Conservation (phyloP, 2,113 vertebrate genomes). For the Sinocyclocheilus anophthalmus region DNA sequence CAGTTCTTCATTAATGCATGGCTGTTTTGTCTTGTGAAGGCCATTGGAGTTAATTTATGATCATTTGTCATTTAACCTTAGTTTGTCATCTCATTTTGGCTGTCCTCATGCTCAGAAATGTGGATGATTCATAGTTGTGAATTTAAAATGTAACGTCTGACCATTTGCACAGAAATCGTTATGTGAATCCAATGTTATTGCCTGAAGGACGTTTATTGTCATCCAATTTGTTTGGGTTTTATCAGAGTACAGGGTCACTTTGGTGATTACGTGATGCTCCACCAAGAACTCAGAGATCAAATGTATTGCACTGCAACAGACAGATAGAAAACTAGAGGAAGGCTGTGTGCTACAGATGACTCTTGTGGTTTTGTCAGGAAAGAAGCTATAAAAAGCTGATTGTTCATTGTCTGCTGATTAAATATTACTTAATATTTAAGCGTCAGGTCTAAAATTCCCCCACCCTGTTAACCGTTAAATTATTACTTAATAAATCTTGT, state of each 20-base stretch:
- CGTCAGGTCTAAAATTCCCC: not conserved
- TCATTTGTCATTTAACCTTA: too few relatives aligned
- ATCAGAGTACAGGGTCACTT: conserved; percentile 25
- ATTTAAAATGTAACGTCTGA: not conserved
- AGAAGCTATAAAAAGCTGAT: not conserved
- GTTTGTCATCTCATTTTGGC: not conserved
- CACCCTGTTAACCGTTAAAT: not conserved
- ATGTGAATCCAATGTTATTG: conserved; percentile 12
- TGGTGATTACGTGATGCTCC: not conserved
- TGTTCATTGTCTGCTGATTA: not conserved
- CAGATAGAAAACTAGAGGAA: not conserved
- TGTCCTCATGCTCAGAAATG: conserved; percentile 13
- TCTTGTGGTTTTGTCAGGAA: conserved; percentile 22
- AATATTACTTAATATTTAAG: not conserved
- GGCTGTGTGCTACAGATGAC: not conserved
- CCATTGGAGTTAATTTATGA: too few relatives aligned
- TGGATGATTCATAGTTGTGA: conserved; percentile 16
- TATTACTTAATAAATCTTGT: too few relatives aligned
- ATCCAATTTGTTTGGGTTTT: conserved; percentile 26
- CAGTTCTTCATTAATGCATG: too few relatives aligned
- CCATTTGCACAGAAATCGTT: not conserved
- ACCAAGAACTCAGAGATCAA: not conserved
- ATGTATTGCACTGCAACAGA: not conserved
- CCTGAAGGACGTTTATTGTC: conserved; percentile 33
- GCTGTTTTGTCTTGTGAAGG: too few relatives aligned